phyloP scores from a whole-genome alignment of 2,113 vertebrate species.

The Nerophis lumbriciformis region DNA sequence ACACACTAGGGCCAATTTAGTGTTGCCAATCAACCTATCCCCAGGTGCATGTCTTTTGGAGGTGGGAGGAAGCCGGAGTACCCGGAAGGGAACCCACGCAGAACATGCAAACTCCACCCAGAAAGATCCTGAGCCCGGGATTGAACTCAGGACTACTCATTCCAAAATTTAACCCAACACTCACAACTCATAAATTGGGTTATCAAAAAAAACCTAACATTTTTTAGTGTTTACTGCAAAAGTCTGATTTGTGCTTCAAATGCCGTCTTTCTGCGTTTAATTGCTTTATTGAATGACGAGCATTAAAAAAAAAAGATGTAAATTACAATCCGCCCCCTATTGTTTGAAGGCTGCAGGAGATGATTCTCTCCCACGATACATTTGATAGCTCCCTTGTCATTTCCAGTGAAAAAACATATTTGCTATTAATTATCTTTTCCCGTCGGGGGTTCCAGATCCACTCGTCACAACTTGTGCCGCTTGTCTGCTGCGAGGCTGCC shows the following conservation, averaged over 20 bases:
- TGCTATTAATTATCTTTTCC: conserved; percentile 48
- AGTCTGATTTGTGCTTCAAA: conserved; percentile 49
- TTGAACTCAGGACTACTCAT: too few species aligned
- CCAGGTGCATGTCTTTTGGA: too few species aligned
- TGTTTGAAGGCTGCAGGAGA: background rate
- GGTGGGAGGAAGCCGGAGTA: too few species aligned
- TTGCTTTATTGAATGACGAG: conserved; percentile 51
- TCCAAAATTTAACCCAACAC: too few species aligned
- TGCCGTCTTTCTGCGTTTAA: conserved; percentile 47
- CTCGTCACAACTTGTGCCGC: conserved; percentile 11
- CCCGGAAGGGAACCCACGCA: too few species aligned
- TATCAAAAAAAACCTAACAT: too few species aligned
- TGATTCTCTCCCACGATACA: conserved; percentile 28
- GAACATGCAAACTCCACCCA: too few species aligned
- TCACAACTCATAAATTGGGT: too few species aligned
- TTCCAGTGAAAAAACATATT: conserved; percentile 42
- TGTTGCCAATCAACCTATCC: too few species aligned
- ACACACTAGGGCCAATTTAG: too few species aligned
- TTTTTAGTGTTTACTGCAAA: background rate
- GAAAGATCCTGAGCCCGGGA: too few species aligned
- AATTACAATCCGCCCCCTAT: conserved; percentile 3
- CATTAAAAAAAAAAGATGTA: conserved; percentile 32
- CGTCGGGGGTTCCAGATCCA: conserved; percentile 2
- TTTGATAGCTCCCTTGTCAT: conserved; percentile 37
- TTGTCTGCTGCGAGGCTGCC: conserved; percentile 54